A percentile compares a stretch with the other conserved stretches of the same genome.
phyloP scores from a whole-genome alignment of 1,140 invertebrate species.

The Chrysomallon squamiferum region DNA sequence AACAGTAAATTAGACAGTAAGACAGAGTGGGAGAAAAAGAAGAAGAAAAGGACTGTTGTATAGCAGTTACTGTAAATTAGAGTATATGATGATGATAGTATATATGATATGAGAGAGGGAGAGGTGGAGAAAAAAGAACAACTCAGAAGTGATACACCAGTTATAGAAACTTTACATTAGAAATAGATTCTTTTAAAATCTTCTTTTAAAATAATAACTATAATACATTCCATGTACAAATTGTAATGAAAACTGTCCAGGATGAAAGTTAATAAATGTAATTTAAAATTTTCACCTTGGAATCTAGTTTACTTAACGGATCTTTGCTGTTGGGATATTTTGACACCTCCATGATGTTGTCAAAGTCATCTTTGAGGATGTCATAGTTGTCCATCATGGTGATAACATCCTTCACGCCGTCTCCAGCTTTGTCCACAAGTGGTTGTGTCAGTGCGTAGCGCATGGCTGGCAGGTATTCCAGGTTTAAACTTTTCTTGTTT shows the following conservation, averaged over 20 bases:
- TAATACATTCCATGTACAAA: too few species aligned
- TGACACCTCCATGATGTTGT: conserved; percentile 83
- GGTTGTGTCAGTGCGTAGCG: conserved; percentile 77
- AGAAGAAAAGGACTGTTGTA: not conserved
- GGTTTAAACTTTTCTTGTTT: conserved; percentile 53
- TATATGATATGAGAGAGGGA: too few species aligned
- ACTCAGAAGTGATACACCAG: too few species aligned
- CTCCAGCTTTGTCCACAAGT: conserved; percentile 72
- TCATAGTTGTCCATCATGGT: conserved; percentile 80
- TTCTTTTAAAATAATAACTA: too few species aligned
- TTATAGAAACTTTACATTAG: too few species aligned
- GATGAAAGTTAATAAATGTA: too few species aligned
- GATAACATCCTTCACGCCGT: conserved; percentile 76
- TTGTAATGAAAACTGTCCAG: too few species aligned
- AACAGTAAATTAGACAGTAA: not conserved
- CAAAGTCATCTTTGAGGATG: conserved; percentile 88
- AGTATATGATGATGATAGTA: too few species aligned
- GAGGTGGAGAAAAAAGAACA: too few species aligned
- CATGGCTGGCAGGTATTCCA: conserved; percentile 81
- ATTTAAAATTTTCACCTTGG: conserved; percentile 77
- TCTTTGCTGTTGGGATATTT: conserved; percentile 83
- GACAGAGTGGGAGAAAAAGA: not conserved
- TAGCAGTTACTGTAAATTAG: not conserved
- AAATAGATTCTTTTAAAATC: too few species aligned
- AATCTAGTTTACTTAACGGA: conserved; percentile 77